Evolutionary conservation across 2,888 invertebrate species (phyloP), one percentile per base, ranked within the genome.

Genomic region (Melinopterus prodromus): DNA sequence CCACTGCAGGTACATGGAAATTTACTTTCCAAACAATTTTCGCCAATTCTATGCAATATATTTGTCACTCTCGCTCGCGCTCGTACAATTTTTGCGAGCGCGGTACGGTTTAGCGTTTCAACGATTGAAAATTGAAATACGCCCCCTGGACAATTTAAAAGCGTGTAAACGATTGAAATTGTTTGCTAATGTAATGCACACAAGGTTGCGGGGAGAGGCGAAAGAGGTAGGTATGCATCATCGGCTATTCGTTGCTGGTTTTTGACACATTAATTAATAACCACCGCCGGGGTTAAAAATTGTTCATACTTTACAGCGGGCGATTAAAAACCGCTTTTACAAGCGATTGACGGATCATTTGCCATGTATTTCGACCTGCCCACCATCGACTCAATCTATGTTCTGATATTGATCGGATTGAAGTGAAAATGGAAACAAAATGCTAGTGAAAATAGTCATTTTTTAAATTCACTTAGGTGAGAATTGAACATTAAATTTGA

Each of bases 261-360:
- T 53, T 53, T 53, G 53, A 53, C 53, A 53, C 53, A 53, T 53
- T 53, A 53, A 53, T 53, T 53, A 53, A 53, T 53, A 53, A 53
- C 7, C 7, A 53, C 7, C 53, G 53, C 12, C 53, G 12, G 53
- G 1, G 53, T 7, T 53, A 53, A 53, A 53, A 53, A 53, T 26
- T 26, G 26, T 26, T 26, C 2, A 26, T 26, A 26, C 26, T 26
- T 26, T 26, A 26, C 26, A 26, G 3, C 26, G 26, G 26, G 26
- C 26, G 26, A 26, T 26, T 26, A 26, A 26, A 26, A 26, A 26
- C 26, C 26, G 26, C 5, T 53, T 53, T 53, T 2, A 53, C 53
- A 3, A 53, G 7, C 53, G 53, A 2, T 12, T 53, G 26, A 26
- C 26, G 26, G 26, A 26, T 26, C 26, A 26, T 26, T 26, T 26